Conservation (phyloP, 92 coral and sea anemone species). For the Muricea muricata region DNA sequence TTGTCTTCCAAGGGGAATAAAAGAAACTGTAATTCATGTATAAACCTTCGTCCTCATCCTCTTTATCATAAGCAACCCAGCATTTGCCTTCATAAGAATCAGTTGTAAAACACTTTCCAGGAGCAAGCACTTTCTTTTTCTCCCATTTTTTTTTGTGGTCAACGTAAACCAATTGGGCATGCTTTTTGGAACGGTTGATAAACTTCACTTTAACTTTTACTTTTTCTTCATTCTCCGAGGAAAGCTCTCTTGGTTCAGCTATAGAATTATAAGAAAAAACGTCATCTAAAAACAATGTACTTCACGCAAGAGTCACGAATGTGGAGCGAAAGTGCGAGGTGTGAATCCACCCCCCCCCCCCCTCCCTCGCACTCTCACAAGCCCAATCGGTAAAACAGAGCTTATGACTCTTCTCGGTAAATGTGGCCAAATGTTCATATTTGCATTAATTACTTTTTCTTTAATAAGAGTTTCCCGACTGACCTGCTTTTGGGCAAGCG, state of each 20-base stretch:
- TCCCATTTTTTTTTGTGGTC: slow-evolving; percentile 81
- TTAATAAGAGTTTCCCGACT: too few species aligned
- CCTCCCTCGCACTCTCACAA: too few species aligned
- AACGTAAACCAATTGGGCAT: slow-evolving; percentile 82
- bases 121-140: slow-evolving; percentile 69
- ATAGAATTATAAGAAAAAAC: not conserved
- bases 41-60: slow-evolving; percentile 71
- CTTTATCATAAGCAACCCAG: slow-evolving; percentile 86
- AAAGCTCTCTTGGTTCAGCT: slow-evolving; percentile 3
- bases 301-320: too few species aligned
- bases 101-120: slow-evolving; percentile 87
- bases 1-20: slow-evolving; percentile 71
- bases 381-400: too few species aligned
- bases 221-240: slow-evolving; percentile 28
- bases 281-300: not conserved
- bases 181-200: slow-evolving; percentile 75
- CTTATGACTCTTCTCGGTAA: too few species aligned
- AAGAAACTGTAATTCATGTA: slow-evolving; percentile 83
- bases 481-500: too few species aligned
- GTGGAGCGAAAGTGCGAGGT: too few species aligned
- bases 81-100: slow-evolving; percentile 81
- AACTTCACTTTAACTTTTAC: slow-evolving; percentile 84
- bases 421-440: too few species aligned
- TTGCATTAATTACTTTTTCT: too few species aligned
- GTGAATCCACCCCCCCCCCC: too few species aligned